phyloP scores from a whole-genome alignment of 2,797 vertebrate genomes.

The Coracias cyanogaster region DNA sequence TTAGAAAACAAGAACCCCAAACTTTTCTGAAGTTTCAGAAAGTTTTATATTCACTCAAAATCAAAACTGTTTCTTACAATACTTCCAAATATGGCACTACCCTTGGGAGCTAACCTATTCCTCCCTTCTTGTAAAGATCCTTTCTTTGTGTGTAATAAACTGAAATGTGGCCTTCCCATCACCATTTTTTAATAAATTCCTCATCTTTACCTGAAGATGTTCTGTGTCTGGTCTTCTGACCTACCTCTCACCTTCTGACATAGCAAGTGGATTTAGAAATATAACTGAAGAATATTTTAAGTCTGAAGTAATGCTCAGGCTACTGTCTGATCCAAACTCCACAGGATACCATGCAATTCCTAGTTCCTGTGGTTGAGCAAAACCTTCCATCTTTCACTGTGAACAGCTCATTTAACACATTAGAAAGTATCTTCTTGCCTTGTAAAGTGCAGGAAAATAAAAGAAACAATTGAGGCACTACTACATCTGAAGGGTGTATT shows the following conservation, averaged over 20 bases:
- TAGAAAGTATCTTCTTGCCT: not conserved
- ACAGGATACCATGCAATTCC: not conserved
- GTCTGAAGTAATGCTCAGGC: not conserved
- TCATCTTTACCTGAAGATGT: not conserved
- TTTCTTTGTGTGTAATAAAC: constrained; percentile 16
- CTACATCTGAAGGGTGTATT: not conserved
- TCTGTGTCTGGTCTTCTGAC: constrained; percentile 11
- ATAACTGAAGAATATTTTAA: constrained; percentile 11
- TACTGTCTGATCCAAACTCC: not conserved
- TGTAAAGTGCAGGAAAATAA: not conserved
- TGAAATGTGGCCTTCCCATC: not conserved
- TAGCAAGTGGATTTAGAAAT: not conserved
- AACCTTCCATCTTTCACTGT: constrained; percentile 10
- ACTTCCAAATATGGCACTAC: not conserved
- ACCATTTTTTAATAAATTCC: not conserved
- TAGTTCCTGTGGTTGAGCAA: constrained; percentile 11
- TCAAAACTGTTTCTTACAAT: not conserved
- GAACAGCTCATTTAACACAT: constrained; percentile 48
- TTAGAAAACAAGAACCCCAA: not conserved
- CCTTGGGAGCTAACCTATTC: constrained; percentile 16
- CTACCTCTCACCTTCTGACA: constrained; percentile 29
- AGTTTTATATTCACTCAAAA: constrained; percentile 16
- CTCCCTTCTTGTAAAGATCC: not conserved
- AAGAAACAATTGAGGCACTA: not conserved
- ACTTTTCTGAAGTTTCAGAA: constrained; percentile 23